A percentile compares a stretch with the other conserved stretches of the same genome.
phyloP scores from a whole-genome alignment of 2,888 invertebrate genomes.

The Rhagophthalmus giganteus region DNA sequence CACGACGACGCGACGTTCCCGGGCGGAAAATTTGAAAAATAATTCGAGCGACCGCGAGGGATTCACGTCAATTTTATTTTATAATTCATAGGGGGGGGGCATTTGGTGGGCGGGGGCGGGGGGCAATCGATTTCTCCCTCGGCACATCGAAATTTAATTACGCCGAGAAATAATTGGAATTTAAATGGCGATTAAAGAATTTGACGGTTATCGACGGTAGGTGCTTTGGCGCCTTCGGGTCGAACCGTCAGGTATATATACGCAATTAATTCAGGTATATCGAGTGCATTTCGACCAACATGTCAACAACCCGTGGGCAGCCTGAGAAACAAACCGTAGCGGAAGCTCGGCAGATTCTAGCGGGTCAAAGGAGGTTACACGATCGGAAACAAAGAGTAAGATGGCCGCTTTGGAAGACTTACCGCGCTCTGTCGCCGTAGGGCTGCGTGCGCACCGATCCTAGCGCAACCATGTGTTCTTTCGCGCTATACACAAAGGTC shows the following conservation, averaged over 20 bases:
- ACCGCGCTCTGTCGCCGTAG: slow-evolving; percentile 30
- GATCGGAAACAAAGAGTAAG: slow-evolving; percentile 37
- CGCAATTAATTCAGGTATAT: slow-evolving; percentile 42
- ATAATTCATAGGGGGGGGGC: too few species aligned
- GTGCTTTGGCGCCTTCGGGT: not conserved
- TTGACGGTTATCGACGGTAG: too few species aligned
- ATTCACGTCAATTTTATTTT: too few species aligned
- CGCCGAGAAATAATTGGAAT: too few species aligned
- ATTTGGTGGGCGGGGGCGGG: too few species aligned
- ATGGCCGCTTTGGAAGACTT: slow-evolving; percentile 30
- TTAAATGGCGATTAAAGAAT: too few species aligned
- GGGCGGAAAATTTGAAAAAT: too few species aligned
- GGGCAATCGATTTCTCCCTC: too few species aligned
- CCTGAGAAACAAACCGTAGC: slow-evolving; percentile 32
- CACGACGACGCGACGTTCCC: too few species aligned
- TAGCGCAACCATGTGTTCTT: slow-evolving; percentile 56
- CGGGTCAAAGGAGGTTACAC: slow-evolving; percentile 32
- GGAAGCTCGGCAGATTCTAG: slow-evolving; percentile 32
- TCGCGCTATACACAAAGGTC: slow-evolving; percentile 37
- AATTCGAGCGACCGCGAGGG: too few species aligned
- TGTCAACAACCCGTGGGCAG: slow-evolving; percentile 39
- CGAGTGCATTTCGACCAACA: slow-evolving; percentile 33
- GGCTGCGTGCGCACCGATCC: slow-evolving; percentile 43
- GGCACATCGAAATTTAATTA: too few species aligned
- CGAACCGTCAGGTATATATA: slow-evolving; percentile 16